A percentile compares a stretch with the other conserved stretches of the same genome.
These are phyloP conservation scores for Chionis minor DNA, from an alignment of 2,113 vertebrate species.

Conservation along the genomic window DNA sequence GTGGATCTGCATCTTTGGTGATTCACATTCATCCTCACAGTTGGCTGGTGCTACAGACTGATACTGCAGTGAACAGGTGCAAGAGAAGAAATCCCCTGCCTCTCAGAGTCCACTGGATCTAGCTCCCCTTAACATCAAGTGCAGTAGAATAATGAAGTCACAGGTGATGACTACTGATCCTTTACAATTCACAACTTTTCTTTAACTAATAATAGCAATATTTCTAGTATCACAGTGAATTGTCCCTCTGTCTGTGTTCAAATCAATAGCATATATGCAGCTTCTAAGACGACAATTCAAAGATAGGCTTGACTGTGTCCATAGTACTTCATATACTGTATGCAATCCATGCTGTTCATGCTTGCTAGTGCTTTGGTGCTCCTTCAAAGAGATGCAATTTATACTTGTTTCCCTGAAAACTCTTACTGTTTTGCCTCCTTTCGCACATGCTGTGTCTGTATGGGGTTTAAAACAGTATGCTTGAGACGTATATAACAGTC, in stretches of 20 bases:
- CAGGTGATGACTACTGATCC: not conserved
- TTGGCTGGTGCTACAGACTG: not conserved
- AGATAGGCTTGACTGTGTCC: not conserved
- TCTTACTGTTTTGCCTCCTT: not conserved
- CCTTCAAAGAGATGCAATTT: not conserved
- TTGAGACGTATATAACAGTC: not conserved
- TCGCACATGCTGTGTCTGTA: not conserved
- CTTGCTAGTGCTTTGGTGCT: not conserved
- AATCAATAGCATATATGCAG: not conserved
- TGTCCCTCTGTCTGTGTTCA: not conserved
- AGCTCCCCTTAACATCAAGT: not conserved
- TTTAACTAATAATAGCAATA: not conserved
- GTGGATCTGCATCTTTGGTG: not conserved
- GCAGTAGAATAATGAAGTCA: not conserved
- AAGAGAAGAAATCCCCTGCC: not conserved
- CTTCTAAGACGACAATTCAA: not conserved
- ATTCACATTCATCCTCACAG: not conserved
- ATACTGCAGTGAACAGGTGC: not conserved
- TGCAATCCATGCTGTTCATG: not conserved
- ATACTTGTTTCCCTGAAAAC: fast-evolving
- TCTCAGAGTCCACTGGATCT: not conserved
- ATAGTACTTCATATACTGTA: not conserved
- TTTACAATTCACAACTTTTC: not conserved
- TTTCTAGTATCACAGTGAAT: not conserved
- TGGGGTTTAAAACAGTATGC: not conserved